Evolutionary conservation across 2,797 vertebrate species (phyloP), one percentile per base, ranked within the genome.

Genomic region (Crenichthys baileyi): DNA sequence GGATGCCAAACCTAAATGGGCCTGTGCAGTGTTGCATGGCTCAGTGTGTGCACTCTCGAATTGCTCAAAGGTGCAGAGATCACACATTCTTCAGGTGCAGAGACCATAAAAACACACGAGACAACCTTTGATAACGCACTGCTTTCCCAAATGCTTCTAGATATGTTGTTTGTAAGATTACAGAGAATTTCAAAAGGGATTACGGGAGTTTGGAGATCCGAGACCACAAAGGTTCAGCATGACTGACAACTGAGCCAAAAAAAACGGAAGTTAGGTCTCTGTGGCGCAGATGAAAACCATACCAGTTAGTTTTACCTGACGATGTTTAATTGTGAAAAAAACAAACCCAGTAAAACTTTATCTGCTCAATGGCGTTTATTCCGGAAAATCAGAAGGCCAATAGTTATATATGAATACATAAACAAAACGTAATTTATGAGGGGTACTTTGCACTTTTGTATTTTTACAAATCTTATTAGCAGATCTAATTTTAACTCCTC

Each of bases 21-120:
- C 51, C n/a, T 63, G 88, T 44, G 88, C 26, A 70, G 51, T 75
- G 79, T 83, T 63, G 84, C 79, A 29, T 78, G 84, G 11, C 58
- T 68, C 58, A 26, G 9, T 36, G 63, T 55, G 29, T 16, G 56
- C 18, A 31, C 1, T 11, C n/a, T 18, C 3, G 1, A 80, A 75
- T 53, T 46, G 67, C 78, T 85, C 58, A 77, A 65, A 73, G 63
- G 63, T 67, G 24, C 36, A 41, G 11, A 67, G 22, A 67, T 67
- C 63, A 67, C 63, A 24, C 20, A 58, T 11, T 68, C 73, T 72
- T 9, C 15, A 73, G 29, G 72, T 29, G 16, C n/a, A 63, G 22
- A 15, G 70, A 2, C 36, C 39, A 9, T 1, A 26, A 0, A 56
- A 67, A 24, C 74, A 48, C 1, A 13, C 60, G 31, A 15, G 60